Conservation (phyloP, 2,797 vertebrate genomes). For the Clarias fuscus region DNA sequence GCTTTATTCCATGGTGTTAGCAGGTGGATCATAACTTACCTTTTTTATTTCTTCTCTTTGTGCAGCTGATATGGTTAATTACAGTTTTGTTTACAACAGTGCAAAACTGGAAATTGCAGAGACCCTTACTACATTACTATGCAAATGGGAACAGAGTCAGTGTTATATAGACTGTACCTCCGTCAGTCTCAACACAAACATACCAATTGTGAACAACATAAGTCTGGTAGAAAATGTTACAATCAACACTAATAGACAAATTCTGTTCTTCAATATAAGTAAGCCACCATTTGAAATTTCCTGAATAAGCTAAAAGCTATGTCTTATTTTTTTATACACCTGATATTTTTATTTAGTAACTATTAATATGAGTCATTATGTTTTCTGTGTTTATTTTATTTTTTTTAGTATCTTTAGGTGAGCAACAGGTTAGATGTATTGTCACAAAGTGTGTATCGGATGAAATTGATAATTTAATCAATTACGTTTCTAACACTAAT, state of each 20-base stretch:
- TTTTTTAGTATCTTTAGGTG: not conserved
- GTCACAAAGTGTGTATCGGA: not conserved
- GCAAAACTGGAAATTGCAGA: not conserved
- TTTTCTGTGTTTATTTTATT: not conserved
- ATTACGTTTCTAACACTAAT: accelerated
- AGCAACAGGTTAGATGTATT: not conserved
- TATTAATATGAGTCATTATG: not conserved
- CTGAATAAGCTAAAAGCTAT: too few species aligned
- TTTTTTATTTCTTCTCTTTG: not conserved
- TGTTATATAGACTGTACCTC: constrained; percentile 23
- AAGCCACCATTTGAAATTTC: not conserved
- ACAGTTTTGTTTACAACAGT: not conserved
- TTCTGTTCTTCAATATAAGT: not conserved
- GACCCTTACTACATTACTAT: not conserved
- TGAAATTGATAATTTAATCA: not conserved
- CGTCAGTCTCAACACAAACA: not conserved
- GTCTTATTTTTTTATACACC: not conserved
- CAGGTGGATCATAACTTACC: too few species aligned
- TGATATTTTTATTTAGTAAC: too few species aligned
- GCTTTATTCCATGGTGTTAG: not conserved
- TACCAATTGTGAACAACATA: accelerated
- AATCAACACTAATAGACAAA: not conserved
- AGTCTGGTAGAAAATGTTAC: accelerated
- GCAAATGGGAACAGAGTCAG: accelerated
- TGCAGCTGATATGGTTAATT: not conserved